Evolutionary conservation across 1,140 invertebrate genomes (phyloP).

Genomic region (Protaetia brevitarsis): DNA sequence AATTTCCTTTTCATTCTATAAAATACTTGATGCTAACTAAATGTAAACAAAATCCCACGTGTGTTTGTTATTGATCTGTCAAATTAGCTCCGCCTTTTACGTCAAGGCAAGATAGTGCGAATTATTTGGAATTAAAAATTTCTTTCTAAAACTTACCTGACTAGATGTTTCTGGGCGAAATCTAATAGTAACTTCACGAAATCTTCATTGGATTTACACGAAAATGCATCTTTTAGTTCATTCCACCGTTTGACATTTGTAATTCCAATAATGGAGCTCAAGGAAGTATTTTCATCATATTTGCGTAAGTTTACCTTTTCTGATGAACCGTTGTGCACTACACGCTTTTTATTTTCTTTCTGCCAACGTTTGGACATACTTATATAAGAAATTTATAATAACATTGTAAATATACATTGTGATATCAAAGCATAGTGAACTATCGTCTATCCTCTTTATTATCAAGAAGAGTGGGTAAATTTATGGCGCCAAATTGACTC

Average conservation of each 20-base stretch:
- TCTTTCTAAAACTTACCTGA: conserved; percentile 36
- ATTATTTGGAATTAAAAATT: conserved; percentile 21
- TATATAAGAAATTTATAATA: conserved; percentile 13
- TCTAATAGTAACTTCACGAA: conserved; percentile 52
- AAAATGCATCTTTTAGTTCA: conserved; percentile 45
- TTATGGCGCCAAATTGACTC: conserved; percentile 10
- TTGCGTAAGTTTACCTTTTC: conserved; percentile 24
- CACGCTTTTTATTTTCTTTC: conserved; percentile 28
- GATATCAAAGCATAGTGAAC: conserved; percentile 30
- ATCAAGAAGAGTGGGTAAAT: conserved; percentile 27
- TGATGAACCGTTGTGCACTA: conserved; percentile 9
- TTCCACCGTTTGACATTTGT: conserved; percentile 52
- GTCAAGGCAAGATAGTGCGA: background rate
- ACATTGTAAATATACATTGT: conserved; percentile 30
- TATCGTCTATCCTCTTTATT: conserved; percentile 38
- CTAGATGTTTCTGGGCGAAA: conserved; percentile 46
- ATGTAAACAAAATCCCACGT: conserved; percentile 27
- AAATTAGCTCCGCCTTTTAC: conserved; percentile 44
- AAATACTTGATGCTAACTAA: background rate
- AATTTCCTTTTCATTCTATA: no score
- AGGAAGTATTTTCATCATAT: conserved; percentile 25
- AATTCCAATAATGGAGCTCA: conserved; percentile 44
- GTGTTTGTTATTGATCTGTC: conserved; percentile 39
- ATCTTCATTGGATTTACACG: conserved; percentile 51
- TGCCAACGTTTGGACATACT: conserved; percentile 38